Base-by-base conservation (phyloP, 2,797 vertebrate species). In the Discoglossus pictus region DNA sequence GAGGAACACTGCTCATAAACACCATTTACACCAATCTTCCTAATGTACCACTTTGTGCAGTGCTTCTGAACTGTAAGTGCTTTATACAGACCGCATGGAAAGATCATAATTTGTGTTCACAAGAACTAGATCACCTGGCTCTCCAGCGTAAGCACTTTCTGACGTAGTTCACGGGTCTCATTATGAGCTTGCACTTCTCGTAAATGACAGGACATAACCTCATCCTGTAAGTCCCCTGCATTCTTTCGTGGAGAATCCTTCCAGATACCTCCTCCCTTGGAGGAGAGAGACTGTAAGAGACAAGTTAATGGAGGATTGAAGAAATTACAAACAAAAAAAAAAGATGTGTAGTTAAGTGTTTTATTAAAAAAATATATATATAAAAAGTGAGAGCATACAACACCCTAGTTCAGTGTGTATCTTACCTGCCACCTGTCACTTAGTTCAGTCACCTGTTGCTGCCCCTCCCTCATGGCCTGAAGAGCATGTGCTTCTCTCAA, bases 201-300 rank as follows among this genome's bases (percentile, higher is more conserved):
- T 74, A 97, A 88, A 13, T 92, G 87, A 25, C 93, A 81, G 0
- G 84, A 89, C 95, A 98, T 94, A 80, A 96, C 85, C 68, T 96
- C 95, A 73, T 96, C 95, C 80, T 98, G 95, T 75, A 98, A 85
- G 76, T 96, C 93, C 20, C 91, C 91, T 0, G 91, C 91, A 46
- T 92, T 91, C 81, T 95, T 94, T 79, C 94, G 92, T 0, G 95
- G 95, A 8, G 95, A 96, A 36, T 98, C 95, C 79, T 97, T 97
- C 95, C 95, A 97, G 80, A 95, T 92, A 40, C 93, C 89, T 7
- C 89, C 87, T 0, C 92, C 87, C 0, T 92, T 83, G 21, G 93
- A 90, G 76, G 92, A 88, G 23, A 94, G 92, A 44, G 87, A 84
- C 93, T 93, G 72, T 46, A 43, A n/a, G 40, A 36, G 40, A 20